phyloP scores from a whole-genome alignment of 2,797 vertebrate genomes.

The Crocidura indochinensis region DNA sequence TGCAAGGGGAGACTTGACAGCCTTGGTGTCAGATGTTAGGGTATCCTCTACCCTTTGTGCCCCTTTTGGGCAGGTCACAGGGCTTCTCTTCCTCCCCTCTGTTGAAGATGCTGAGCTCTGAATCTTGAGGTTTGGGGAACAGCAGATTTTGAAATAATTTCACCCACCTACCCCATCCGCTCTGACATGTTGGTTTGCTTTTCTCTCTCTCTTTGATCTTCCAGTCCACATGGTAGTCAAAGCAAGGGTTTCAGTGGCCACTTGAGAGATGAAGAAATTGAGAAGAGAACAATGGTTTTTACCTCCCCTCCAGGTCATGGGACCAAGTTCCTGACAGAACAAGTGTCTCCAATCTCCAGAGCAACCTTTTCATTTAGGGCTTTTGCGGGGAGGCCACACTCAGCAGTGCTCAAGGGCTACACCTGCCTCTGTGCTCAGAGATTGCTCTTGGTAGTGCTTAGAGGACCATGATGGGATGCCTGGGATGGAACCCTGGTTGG shows the following conservation, averaged over 20 bases:
- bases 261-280: not conserved
- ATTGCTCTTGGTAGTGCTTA: no score
- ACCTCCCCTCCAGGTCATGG: not conserved
- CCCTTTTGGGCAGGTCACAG: no score
- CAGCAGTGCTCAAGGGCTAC: no score
- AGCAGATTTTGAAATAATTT: no score
- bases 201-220: not conserved
- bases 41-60: not conserved
- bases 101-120: not conserved
- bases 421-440: no score
- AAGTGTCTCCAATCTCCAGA: not conserved
- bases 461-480: no score
- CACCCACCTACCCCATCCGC: no score
- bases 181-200: not conserved
- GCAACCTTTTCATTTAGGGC: no score
- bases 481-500: no score
- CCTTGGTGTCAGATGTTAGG: accelerated
- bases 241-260: not conserved
- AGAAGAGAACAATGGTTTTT: conserved; percentile 20
- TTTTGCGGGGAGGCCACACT: no score
- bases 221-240: not conserved
- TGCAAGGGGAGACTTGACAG: not conserved
- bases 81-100: not conserved
- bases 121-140: no score
- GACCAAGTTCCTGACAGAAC: not conserved